Evolutionary conservation across 2,888 invertebrate genomes (phyloP).

Genomic region (Agonopterix heracliana): DNA sequence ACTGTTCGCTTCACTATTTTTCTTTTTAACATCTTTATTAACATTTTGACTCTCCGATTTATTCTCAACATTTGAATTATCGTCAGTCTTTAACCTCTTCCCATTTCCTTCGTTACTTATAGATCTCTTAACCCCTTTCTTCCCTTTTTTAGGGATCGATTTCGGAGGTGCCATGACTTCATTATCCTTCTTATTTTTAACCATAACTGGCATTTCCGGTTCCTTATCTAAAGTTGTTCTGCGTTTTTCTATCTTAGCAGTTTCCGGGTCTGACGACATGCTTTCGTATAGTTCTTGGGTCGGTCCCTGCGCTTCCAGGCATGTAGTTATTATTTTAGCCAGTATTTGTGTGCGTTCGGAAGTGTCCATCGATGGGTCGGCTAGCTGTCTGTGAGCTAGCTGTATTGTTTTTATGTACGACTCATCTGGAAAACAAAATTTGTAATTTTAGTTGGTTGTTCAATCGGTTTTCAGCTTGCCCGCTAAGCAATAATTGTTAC

Average conservation of each 20-base stretch:
- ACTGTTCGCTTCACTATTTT: background rate
- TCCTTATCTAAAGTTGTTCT: conserved; percentile 24
- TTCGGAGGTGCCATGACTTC: conserved; percentile 61
- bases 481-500: too few relatives aligned
- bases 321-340: conserved; percentile 49
- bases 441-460: background rate
- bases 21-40: background rate
- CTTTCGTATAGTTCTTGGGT: conserved; percentile 22
- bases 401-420: conserved; percentile 44
- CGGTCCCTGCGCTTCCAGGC: conserved; percentile 35
- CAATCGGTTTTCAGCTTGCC: too few relatives aligned
- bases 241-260: conserved; percentile 21
- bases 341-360: conserved; percentile 49
- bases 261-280: conserved; percentile 34
- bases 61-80: too few relatives aligned
- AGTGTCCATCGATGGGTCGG: conserved; percentile 43
- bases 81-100: background rate
- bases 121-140: conserved; percentile 5
- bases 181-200: conserved; percentile 20
- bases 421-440: conserved; percentile 37
- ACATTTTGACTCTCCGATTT: background rate
- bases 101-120: conserved; percentile 4
- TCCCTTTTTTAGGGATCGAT: conserved; percentile 42
- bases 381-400: conserved; percentile 41
- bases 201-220: conserved; percentile 18